phyloP scores from a whole-genome alignment of 2,113 vertebrate genomes.

The Dolichotis patagonum region DNA sequence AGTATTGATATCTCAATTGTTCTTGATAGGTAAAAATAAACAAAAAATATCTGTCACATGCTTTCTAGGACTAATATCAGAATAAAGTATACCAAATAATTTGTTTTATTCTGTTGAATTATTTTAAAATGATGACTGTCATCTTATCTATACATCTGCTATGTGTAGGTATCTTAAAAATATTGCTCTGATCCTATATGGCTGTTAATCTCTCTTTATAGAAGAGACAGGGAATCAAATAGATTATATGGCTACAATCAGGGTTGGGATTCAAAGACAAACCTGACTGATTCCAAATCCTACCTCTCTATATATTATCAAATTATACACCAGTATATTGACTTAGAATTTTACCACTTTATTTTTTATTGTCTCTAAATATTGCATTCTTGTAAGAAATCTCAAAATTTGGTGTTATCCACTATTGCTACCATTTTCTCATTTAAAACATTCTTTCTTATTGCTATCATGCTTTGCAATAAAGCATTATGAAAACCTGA shows the following conservation, averaged over 20 bases:
- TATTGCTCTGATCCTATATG: neutral
- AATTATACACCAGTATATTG: neutral
- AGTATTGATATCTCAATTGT: neutral
- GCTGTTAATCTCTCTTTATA: neutral
- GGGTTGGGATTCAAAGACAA: neutral
- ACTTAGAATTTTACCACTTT: neutral
- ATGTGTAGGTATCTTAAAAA: neutral
- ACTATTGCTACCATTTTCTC: neutral
- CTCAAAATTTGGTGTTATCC: neutral
- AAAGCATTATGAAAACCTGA: neutral
- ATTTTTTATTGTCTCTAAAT: slow-evolving; percentile 1
- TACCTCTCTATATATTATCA: neutral
- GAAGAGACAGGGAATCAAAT: neutral
- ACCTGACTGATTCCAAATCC: neutral
- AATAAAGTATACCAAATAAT: slow-evolving; percentile 9
- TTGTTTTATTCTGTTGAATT: neutral
- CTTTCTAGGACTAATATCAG: neutral
- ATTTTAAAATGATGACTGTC: neutral
- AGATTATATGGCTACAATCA: neutral
- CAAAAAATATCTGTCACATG: neutral
- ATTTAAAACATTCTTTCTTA: neutral
- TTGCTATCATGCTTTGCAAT: neutral
- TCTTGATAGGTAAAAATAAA: neutral
- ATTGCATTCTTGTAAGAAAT: neutral
- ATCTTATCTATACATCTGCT: neutral